These are phyloP conservation scores for Fratercula arctica DNA, from an alignment of 2,797 vertebrate genomes.

Conservation along the genomic window DNA sequence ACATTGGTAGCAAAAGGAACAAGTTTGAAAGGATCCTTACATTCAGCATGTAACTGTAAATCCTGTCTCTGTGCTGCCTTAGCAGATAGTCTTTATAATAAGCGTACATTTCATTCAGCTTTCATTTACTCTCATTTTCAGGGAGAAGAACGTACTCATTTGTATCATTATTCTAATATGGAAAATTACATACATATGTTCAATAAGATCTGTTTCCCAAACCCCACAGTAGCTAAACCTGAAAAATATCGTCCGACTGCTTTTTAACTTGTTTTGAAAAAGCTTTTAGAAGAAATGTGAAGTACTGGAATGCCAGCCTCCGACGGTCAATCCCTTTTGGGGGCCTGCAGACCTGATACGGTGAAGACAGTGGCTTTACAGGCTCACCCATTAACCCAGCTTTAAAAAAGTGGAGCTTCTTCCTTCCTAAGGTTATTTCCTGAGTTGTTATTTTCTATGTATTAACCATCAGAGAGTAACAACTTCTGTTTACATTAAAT, in stretches of 20 bases:
- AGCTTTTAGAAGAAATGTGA: background rate
- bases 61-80: background rate
- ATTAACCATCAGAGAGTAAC: background rate
- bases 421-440: background rate
- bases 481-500: background rate
- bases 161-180: background rate
- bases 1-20: background rate
- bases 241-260: background rate
- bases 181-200: background rate
- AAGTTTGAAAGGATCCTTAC: background rate
- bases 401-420: background rate
- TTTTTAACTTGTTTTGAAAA: background rate
- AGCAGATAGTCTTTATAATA: background rate
- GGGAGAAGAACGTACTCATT: background rate
- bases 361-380: background rate
- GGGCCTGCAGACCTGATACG: background rate
- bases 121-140: background rate
- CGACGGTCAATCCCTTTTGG: background rate
- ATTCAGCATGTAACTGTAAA: background rate
- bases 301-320: background rate
- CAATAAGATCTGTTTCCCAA: background rate
- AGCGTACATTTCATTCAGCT: background rate
- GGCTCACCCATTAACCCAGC: background rate
- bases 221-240: rapidly evolving
- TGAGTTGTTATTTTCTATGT: background rate